Conservation (phyloP, 2,888 invertebrate species). For the Autographa gamma region DNA sequence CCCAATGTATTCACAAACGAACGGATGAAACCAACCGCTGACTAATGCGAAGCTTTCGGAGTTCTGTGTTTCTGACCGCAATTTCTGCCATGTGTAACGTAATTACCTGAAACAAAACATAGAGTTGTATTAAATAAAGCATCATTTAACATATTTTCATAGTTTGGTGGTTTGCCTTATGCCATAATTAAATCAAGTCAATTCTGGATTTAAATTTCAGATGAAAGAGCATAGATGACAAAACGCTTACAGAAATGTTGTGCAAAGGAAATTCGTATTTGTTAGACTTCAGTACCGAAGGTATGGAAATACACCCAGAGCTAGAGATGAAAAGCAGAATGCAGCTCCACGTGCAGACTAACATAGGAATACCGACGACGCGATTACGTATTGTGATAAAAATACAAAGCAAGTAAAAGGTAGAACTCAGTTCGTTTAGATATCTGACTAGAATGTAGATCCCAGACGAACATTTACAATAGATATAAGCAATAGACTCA, state of each 20-base stretch:
- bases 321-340: background rate
- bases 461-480: background rate
- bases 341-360: background rate
- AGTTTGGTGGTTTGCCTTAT: no score
- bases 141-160: background rate
- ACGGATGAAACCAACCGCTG: background rate
- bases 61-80: background rate
- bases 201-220: no score
- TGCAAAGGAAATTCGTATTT: background rate
- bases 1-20: background rate
- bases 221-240: no score
- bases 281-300: background rate
- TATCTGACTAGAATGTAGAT: background rate
- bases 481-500: background rate
- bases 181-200: no score
- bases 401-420: background rate
- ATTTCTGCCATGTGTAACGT: background rate
- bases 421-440: background rate
- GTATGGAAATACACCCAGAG: background rate
- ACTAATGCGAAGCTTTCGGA: background rate
- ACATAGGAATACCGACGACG: conserved; percentile 1
- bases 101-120: conserved; percentile 47
- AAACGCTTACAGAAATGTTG: no score
- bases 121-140: background rate
- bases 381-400: background rate